phyloP scores from a whole-genome alignment of 2,113 vertebrate genomes.

The Cygnus atratus region DNA sequence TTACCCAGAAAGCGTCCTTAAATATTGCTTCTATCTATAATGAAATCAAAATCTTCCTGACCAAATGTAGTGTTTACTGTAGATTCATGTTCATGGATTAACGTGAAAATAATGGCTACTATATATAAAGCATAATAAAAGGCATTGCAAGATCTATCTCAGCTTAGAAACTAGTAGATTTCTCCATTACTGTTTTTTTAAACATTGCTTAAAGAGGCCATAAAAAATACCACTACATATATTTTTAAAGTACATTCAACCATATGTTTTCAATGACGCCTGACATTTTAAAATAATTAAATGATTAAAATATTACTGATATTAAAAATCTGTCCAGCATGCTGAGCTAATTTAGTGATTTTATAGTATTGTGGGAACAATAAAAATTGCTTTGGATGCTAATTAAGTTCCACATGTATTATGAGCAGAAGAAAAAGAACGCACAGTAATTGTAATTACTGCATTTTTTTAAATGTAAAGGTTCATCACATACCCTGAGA shows the following conservation, averaged over 20 bases:
- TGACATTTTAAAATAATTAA: conserved; percentile 12
- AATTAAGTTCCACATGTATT: conserved; percentile 16
- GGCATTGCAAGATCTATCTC: not conserved
- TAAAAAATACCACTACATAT: not conserved
- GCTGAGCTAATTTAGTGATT: conserved; percentile 11
- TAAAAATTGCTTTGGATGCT: not conserved
- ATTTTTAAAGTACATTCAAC: not conserved
- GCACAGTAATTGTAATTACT: not conserved
- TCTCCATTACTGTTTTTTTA: not conserved
- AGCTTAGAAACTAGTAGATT: not conserved
- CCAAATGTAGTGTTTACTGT: not conserved
- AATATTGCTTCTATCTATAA: not conserved
- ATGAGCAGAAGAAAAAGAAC: not conserved
- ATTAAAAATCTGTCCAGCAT: not conserved
- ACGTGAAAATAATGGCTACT: not conserved
- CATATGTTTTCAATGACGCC: not conserved
- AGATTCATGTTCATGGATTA: not conserved
- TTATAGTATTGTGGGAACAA: not conserved
- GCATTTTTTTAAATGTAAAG: not conserved
- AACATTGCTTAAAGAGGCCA: not conserved
- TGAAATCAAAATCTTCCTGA: not conserved
- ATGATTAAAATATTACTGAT: conserved; percentile 20
- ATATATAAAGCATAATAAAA: not conserved
- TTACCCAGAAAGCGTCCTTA: not conserved
- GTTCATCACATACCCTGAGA: not conserved